Evolutionary conservation across 2,113 vertebrate species (phyloP).

Genomic region (Eulacestoma nigropectus): DNA sequence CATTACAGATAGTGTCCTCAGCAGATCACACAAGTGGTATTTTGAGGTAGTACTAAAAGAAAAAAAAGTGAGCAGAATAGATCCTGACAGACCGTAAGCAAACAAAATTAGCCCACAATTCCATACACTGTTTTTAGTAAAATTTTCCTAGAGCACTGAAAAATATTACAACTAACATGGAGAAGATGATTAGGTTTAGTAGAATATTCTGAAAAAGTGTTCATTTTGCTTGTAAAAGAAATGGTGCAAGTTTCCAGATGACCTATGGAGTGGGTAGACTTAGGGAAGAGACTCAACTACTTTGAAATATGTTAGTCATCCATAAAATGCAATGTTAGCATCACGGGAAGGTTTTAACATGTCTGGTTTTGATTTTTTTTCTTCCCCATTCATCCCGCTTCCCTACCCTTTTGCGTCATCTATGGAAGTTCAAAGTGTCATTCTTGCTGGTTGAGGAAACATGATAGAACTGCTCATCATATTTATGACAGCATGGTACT

Average conservation of each 20-base stretch:
- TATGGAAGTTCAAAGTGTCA: neutral
- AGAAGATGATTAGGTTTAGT: neutral
- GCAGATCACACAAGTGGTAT: neutral
- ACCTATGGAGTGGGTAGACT: neutral
- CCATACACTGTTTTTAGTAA: neutral
- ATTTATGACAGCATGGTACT: neutral
- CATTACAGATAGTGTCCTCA: neutral
- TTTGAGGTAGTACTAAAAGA: neutral
- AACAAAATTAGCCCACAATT: neutral
- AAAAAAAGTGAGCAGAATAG: neutral
- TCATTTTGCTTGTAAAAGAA: neutral
- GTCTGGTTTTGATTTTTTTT: neutral
- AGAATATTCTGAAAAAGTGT: neutral
- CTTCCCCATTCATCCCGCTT: neutral
- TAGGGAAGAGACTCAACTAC: neutral
- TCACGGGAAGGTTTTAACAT: neutral
- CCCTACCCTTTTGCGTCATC: neutral
- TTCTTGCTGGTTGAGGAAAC: neutral
- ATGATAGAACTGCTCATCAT: fast-evolving
- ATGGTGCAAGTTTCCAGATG: neutral
- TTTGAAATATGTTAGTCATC: neutral
- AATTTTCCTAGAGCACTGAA: neutral
- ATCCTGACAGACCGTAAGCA: neutral
- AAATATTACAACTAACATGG: neutral
- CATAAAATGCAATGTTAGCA: neutral